Base-by-base conservation (phyloP, 1,140 invertebrate species). In the Solenopsis invicta region DNA sequence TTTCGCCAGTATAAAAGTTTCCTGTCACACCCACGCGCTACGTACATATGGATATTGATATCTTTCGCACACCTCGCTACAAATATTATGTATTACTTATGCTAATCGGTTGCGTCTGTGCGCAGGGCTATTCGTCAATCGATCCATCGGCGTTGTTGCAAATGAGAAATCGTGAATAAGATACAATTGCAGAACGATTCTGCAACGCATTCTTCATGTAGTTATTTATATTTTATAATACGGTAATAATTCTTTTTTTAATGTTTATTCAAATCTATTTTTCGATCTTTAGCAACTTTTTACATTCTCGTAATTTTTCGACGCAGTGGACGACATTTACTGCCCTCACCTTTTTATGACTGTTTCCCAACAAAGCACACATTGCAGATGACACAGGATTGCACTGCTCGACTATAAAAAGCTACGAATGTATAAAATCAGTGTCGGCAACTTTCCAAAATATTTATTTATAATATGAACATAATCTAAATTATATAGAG, bases 1-100 rank as follows among this genome's bases (percentile, higher is more conserved):
- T 56, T 72, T 81, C 69, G 2, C 80, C 18, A 74, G 12, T 52
- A 41, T 41, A 59, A 82, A 82, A 74, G 5, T 84, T 84, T 84
- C 69, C 80, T 84, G 80, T 75, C 69, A 24, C 80, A 61, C 69
- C 69, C 80, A 75, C 66, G 34, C 29, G n/a, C 37, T n/a, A 52
- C 62, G 13, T 41, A 21, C n/a, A 64, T 69, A 16, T 67, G 62
- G 64, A 45, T 69, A 81, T 67, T 66, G 64, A 69, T 81, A 81
- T 81, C 77, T 69, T 54, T 81, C 37, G 24, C 34, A 24, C 12
- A 6, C 24, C 29, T 24, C n/a, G n/a, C 69, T 54, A 45, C 56
- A 21, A 85, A 75, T 50, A 50, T 75, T 34, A 75, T 29, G 24
- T 48, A 34, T 84, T 72, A 37, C 45, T n/a, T 52, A 34, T 48